phyloP scores from a whole-genome alignment of 2,113 vertebrate genomes.

The Corythaixoides concolor region DNA sequence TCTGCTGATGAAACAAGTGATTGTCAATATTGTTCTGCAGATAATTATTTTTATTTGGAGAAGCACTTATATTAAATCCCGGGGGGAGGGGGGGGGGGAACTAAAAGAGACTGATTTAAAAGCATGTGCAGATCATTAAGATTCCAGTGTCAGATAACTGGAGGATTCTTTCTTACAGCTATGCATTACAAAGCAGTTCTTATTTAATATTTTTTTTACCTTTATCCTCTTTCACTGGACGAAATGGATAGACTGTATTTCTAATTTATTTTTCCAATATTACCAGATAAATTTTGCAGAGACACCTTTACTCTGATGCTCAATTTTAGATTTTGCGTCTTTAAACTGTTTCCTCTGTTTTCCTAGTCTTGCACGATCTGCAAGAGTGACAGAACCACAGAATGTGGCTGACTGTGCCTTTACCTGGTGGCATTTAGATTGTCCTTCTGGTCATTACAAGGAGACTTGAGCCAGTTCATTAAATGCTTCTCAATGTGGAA shows the following conservation, averaged over 20 bases:
- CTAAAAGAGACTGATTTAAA: background rate
- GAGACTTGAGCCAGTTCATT: background rate
- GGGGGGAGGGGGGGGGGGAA: no score
- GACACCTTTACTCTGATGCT: background rate
- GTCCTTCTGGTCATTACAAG: background rate
- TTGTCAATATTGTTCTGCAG: background rate
- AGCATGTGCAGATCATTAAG: background rate
- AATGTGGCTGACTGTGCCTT: background rate
- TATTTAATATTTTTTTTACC: background rate
- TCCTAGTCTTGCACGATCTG: fast-evolving
- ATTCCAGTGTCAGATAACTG: background rate
- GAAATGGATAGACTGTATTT: background rate
- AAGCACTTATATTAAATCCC: background rate
- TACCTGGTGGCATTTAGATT: background rate
- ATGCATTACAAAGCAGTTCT: background rate
- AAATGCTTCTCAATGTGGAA: background rate
- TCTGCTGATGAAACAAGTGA: background rate
- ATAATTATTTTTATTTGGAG: background rate
- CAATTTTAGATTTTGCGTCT: background rate
- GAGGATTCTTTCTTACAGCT: background rate
- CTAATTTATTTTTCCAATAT: background rate
- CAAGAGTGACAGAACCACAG: background rate
- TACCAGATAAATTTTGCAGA: background rate
- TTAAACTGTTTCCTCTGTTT: background rate
- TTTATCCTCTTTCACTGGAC: background rate